Percentiles rank a stretch among this genome's conserved stretches.
These are phyloP conservation scores for Oophaga pumilio DNA, from an alignment of 2,113 vertebrate species.

Conservation along the genomic window DNA sequence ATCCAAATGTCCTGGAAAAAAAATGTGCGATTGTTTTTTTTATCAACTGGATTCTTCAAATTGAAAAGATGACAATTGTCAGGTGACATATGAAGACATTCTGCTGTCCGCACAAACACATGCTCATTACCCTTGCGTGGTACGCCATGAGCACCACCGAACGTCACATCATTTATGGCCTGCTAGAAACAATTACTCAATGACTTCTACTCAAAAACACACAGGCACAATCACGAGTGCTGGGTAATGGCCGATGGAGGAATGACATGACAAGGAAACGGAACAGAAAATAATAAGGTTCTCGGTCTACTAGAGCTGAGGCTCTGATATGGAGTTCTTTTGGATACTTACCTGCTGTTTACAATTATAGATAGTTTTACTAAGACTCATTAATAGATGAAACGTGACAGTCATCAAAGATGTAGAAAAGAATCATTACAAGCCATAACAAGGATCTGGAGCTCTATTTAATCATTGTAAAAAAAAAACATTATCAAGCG, in stretches of 20 bases:
- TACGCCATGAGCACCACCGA: not conserved
- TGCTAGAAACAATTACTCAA: not conserved
- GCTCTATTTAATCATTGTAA: not conserved
- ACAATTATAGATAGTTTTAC: not conserved
- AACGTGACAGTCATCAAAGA: too few relatives aligned
- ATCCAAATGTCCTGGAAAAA: slow-evolving; percentile 59
- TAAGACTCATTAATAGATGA: not conserved
- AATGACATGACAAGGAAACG: slow-evolving; percentile 37
- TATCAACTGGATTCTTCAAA: slow-evolving; percentile 34
- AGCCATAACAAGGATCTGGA: not conserved
- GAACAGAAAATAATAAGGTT: not conserved
- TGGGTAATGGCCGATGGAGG: slow-evolving; percentile 12
- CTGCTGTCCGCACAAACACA: slow-evolving; percentile 18
- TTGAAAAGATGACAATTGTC: not conserved
- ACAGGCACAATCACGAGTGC: slow-evolving; percentile 1
- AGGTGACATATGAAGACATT: slow-evolving; percentile 41
- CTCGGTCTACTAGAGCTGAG: not conserved
- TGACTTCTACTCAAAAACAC: not conserved
- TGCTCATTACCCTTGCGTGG: not conserved
- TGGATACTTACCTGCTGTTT: slow-evolving; percentile 1
- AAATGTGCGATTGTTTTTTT: slow-evolving; percentile 49
- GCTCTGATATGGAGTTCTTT: not conserved
- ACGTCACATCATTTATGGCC: not conserved
- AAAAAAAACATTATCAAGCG: not conserved
- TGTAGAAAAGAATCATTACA: not conserved